A percentile compares a stretch with the other conserved stretches of the same genome.
These are phyloP conservation scores for Ophion ventricosus DNA, from an alignment of 2,888 invertebrate genomes.

Conservation along the genomic window DNA sequence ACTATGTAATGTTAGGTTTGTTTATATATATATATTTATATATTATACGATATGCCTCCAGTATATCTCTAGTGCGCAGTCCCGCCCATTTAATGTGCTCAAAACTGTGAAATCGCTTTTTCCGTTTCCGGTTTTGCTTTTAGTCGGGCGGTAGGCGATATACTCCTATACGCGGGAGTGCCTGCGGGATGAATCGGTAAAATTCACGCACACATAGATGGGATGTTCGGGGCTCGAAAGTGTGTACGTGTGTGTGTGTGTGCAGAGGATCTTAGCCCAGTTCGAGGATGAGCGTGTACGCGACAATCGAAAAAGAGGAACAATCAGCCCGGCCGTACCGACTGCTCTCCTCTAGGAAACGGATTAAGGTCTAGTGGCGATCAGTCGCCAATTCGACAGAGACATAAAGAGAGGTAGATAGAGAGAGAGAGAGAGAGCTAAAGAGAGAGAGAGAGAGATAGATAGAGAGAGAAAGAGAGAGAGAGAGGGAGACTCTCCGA, in stretches of 20 bases:
- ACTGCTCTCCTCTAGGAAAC: slow-evolving; percentile 67
- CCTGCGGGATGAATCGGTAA: slow-evolving; percentile 11
- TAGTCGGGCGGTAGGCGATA: slow-evolving; percentile 14
- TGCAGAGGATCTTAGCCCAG: slow-evolving; percentile 73
- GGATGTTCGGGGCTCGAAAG: neutral
- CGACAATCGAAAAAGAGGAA: slow-evolving; percentile 69
- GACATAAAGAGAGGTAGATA: slow-evolving; percentile 23
- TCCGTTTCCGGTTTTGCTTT: slow-evolving; percentile 58
- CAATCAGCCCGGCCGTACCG: slow-evolving; percentile 73
- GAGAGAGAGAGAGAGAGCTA: neutral
- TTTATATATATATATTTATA: no score
- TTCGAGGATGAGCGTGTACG: slow-evolving; percentile 65
- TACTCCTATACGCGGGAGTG: slow-evolving; percentile 24
- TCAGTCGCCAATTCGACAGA: slow-evolving; percentile 70
- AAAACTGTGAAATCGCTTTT: slow-evolving; percentile 40
- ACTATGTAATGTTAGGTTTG: neutral
- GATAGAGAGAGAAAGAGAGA: no score
- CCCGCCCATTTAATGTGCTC: slow-evolving; percentile 35
- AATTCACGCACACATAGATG: neutral
- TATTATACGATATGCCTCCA: slow-evolving; percentile 11
- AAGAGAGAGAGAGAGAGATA: slow-evolving; percentile 46
- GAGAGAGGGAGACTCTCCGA: slow-evolving; percentile 41
- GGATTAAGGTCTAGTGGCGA: slow-evolving; percentile 81
- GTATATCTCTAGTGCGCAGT: slow-evolving; percentile 3
- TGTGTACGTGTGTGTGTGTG: neutral